Evolutionary conservation across 1,140 invertebrate genomes (phyloP), one percentile per base, ranked within the genome.

Genomic region (Charaxes varanes): DNA sequence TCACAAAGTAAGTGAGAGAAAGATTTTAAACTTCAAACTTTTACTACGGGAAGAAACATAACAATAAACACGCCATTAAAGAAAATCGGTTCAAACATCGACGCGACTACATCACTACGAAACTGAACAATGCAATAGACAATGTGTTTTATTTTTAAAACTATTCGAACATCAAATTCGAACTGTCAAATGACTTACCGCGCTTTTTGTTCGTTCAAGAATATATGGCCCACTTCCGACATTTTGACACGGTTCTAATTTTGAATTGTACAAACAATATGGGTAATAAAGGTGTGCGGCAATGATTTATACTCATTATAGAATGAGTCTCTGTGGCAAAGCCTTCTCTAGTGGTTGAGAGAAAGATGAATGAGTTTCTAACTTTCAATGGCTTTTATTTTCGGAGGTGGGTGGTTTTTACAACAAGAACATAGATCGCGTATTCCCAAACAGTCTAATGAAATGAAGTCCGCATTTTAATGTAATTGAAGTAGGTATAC

Each of bases 201-300:
- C 32, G 49, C 49, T 51, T 57, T 61, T 55, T 51, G 50, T 54
- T 26, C 12, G 43, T 33, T 50, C 42, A 49, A 38, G 40, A 50
- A 61, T 53, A 49, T 64, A 64, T 64, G 37, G 26, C 44, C 32
- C 36, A 57, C 57, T 57, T 61, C 57, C 61, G 53, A 57, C 44
- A 32, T 53, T 53, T 41, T 21, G 51, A 50, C 46, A 58, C 43
- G 55, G 22, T 47, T 33, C 13, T 21, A 26, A 23, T 13, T 31
- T 32, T 23, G 8, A 31, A 19, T 19, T 22, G 27, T 23, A 23
- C 18, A 30, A 34, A 34, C 32, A 22, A 23, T 34, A 34, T 23
- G 21, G 19, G n/a, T 19, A 19, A 19, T 7, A 19, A 19, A 19
- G 7, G 18, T 19, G 18, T 19, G 18, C 3, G 7, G 3, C 3